Evolutionary conservation across 2,888 invertebrate genomes (phyloP), one percentile per base, ranked within the genome.

Genomic region (Perithous albicinctus): DNA sequence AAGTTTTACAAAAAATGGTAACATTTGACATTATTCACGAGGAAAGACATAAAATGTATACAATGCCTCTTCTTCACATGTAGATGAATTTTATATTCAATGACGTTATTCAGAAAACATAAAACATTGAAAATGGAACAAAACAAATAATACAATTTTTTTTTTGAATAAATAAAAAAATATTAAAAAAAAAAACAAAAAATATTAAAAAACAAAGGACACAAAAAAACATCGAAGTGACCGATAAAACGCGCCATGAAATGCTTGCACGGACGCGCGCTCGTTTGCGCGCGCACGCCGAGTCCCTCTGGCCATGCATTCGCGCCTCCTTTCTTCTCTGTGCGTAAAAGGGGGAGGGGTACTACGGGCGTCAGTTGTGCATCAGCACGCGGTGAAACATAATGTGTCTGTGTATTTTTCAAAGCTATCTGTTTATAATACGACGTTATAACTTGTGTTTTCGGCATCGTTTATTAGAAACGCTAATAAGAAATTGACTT

Each of bases 31-130:
- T 81, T 4, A 72, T 67, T 61, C 61, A 67, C 10, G 32, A 32
- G n/a, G 61, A n/a, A 38, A 56, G 66, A 41, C 46, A 51, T 54
- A 77, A 77, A 18, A 73, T 77, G 26, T 81, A 81, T 61, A 51
- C 35, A 7, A 81, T 82, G 70, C 69, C 74, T 32, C 54, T 82
- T 6, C 67, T 82, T 29, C 74, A 78, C 72, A 41, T 59, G 48
- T 43, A 61, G 61, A 48, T 48, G 1, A 18, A 15, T 48, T 15
- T 48, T 48, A 48, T 6, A 48, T 1, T 20, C 1, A 48, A 48
- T 0, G 20, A 1, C 20, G n/a, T n/a, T n/a, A 18, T 48, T 48
- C 48, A 48, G 48, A 18, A 48, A 1, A 48, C 15, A 48, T 20
- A 18, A 48, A 48, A 8, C 2, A 18, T 7, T 2, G 5, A 18